phyloP scores from a whole-genome alignment of 1,140 invertebrate genomes.

The Drosophila nikananu region DNA sequence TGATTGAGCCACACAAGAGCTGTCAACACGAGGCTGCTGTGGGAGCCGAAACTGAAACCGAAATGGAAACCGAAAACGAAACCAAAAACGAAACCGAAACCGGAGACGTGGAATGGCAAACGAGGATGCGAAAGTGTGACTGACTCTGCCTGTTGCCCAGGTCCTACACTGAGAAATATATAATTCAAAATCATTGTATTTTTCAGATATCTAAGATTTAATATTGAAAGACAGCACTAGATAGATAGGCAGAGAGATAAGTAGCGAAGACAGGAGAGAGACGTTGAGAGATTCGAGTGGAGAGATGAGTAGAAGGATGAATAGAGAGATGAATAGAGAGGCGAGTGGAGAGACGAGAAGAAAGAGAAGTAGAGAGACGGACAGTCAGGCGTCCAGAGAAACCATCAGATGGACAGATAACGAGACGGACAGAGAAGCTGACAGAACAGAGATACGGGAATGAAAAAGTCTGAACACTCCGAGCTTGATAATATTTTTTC shows the following conservation, averaged over 20 bases:
- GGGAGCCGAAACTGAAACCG: slow-evolving; percentile 36
- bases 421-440: too few species aligned
- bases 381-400: too few species aligned
- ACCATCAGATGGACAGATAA: too few species aligned
- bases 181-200: too few species aligned
- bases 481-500: not conserved
- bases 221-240: too few species aligned
- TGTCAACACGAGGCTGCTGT: slow-evolving; percentile 56
- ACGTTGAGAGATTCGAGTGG: not conserved
- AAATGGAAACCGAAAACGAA: slow-evolving; percentile 36
- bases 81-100: slow-evolving; percentile 16
- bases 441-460: too few species aligned
- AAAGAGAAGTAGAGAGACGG: too few species aligned
- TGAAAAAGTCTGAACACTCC: not conserved
- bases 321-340: too few species aligned
- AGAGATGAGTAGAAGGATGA: too few species aligned
- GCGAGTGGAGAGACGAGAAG: too few species aligned
- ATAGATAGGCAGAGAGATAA: too few species aligned
- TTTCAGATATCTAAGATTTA: too few species aligned
- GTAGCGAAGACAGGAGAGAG: not conserved
- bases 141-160: slow-evolving; percentile 8
- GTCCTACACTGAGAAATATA: slow-evolving; percentile 2
- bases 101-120: slow-evolving; percentile 5
- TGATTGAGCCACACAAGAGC: slow-evolving; percentile 65
- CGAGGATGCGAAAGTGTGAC: slow-evolving; percentile 31